These are phyloP conservation scores for Eptesicus fuscus DNA, from an alignment of 2,113 vertebrate species.

Conservation along the genomic window DNA sequence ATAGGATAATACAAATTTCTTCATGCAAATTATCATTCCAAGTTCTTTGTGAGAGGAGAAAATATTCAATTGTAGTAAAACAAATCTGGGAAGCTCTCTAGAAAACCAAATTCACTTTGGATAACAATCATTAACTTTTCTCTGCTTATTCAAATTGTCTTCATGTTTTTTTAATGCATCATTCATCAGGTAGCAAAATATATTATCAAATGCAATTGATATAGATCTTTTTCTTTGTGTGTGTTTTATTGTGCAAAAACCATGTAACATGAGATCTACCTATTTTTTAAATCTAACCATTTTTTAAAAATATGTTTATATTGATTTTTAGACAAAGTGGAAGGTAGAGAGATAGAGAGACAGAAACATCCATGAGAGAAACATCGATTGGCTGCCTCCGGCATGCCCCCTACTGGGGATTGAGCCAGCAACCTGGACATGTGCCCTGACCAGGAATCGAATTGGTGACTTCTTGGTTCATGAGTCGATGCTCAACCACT, in stretches of 20 bases:
- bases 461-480: too few relatives aligned
- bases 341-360: too few relatives aligned
- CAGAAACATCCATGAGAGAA: too few relatives aligned
- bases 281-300: too few relatives aligned
- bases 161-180: neutral
- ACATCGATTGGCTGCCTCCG: too few relatives aligned
- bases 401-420: too few relatives aligned
- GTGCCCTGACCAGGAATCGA: too few relatives aligned
- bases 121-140: neutral
- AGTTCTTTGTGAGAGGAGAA: neutral
- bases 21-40: neutral
- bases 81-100: neutral
- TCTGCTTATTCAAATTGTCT: neutral
- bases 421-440: too few relatives aligned
- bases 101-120: neutral
- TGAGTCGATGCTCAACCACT: too few relatives aligned
- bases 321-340: too few relatives aligned
- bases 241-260: neutral
- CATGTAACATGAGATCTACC: neutral
- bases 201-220: neutral
- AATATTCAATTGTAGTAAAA: neutral
- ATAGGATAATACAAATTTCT: neutral
- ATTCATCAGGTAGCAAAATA: neutral
- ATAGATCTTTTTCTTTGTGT: neutral
- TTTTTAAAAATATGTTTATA: too few relatives aligned